Evolutionary conservation across 1,140 invertebrate genomes (phyloP).

Genomic region (Drosophila equinoxialis): DNA sequence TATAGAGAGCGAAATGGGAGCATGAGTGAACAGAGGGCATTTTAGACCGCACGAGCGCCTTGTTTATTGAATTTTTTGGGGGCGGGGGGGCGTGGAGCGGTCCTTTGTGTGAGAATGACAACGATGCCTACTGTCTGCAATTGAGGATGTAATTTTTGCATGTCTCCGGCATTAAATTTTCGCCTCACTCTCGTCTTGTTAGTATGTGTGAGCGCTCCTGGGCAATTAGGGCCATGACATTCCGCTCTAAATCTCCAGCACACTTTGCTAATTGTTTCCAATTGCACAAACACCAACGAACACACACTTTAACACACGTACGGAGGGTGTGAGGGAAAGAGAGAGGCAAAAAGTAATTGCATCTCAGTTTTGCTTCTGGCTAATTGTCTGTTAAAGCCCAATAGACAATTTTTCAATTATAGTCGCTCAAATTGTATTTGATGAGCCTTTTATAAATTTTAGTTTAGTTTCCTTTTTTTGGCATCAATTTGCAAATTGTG

Average conservation of each 20-base stretch:
- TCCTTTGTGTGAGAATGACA: conserved; percentile 53
- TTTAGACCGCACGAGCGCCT: conserved; percentile 64
- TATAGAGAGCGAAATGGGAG: background rate
- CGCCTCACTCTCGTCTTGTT: conserved; percentile 26
- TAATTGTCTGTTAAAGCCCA: conserved; percentile 60
- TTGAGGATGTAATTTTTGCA: conserved; percentile 80
- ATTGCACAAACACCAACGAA: conserved; percentile 58
- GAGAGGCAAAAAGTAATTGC: conserved; percentile 62
- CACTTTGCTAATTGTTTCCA: conserved; percentile 79
- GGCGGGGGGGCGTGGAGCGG: conserved; percentile 7
- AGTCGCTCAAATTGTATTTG: conserved; percentile 55
- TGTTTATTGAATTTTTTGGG: conserved; percentile 71
- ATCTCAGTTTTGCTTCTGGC: conserved; percentile 51
- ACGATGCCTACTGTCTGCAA: conserved; percentile 52
- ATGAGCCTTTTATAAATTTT: conserved; percentile 50
- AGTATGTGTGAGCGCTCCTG: conserved; percentile 40
- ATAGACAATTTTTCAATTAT: conserved; percentile 48
- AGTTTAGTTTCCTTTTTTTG: conserved; percentile 26
- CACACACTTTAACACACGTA: background rate
- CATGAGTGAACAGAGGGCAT: conserved; percentile 18
- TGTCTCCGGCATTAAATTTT: conserved; percentile 79
- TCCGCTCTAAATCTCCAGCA: conserved; percentile 78
- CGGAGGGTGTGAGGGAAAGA: background rate
- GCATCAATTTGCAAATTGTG: conserved; percentile 19
- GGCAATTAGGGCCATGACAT: conserved; percentile 78